Percentiles rank a stretch among this genome's conserved stretches.
Evolutionary conservation across 2,888 invertebrate genomes (phyloP).

Genomic region (Phrixothrix hirtus): DNA sequence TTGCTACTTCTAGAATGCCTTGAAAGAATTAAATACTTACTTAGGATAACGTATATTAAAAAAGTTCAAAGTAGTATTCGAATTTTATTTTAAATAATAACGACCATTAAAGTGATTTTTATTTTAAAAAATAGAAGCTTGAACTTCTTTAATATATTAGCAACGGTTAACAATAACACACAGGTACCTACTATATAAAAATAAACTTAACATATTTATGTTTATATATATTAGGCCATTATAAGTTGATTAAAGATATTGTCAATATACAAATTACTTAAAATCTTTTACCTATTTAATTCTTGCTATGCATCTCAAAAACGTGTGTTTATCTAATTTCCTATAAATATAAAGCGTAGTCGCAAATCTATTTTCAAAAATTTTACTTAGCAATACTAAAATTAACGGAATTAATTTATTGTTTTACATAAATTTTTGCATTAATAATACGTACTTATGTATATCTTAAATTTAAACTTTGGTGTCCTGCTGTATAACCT

Average conservation of each 20-base stretch:
- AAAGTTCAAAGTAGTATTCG: no score
- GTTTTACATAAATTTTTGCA: conserved; percentile 1
- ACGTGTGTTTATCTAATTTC: conserved; percentile 8
- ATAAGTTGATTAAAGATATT: conserved; percentile 26
- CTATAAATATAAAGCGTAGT: neutral
- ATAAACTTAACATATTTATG: conserved; percentile 23
- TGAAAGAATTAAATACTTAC: no score
- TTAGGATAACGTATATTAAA: no score
- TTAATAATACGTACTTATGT: no score
- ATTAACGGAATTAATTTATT: conserved; percentile 3
- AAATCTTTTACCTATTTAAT: conserved; percentile 16
- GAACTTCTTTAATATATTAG: conserved; percentile 17
- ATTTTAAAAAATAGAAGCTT: no score
- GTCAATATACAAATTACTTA: conserved; percentile 26
- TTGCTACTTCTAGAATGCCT: no score
- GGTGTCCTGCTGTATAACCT: no score
- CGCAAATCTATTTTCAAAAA: neutral
- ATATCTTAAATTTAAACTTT: no score
- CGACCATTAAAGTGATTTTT: no score
- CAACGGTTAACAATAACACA: conserved; percentile 10
- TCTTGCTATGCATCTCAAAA: conserved; percentile 10
- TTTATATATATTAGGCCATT: conserved; percentile 29
- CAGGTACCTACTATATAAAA: conserved; percentile 26
- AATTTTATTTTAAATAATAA: no score
- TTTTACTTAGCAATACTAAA: neutral